These are phyloP conservation scores for Canis aureus DNA, from an alignment of 2,113 vertebrate species.

Conservation along the genomic window DNA sequence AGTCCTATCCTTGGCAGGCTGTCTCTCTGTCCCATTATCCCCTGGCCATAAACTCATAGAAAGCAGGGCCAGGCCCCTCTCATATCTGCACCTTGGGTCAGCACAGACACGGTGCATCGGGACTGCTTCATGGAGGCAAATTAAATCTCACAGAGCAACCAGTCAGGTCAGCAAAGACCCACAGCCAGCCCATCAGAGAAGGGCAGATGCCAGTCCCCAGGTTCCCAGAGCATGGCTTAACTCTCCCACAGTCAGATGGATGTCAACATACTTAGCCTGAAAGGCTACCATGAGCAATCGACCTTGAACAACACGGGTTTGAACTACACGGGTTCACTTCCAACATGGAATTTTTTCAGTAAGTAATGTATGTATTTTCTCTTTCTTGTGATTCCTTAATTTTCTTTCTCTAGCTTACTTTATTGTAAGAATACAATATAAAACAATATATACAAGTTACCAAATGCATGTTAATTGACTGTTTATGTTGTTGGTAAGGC, in stretches of 20 bases:
- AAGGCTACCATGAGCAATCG: background rate
- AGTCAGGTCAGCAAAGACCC: background rate
- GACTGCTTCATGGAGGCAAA: background rate
- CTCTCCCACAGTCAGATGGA: background rate
- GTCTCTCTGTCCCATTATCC: background rate
- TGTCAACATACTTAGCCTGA: background rate
- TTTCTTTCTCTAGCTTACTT: background rate
- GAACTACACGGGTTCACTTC: background rate
- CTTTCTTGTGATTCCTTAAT: background rate
- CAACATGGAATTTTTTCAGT: background rate
- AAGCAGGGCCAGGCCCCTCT: rapidly evolving
- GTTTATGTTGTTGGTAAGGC: background rate
- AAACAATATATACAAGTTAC: background rate
- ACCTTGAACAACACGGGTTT: background rate
- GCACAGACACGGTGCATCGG: rapidly evolving
- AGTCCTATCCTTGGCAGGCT: background rate
- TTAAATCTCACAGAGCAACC: background rate
- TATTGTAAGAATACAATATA: background rate
- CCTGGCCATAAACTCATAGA: background rate
- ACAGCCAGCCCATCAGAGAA: background rate
- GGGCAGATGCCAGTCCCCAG: background rate
- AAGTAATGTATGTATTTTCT: background rate
- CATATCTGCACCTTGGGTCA: background rate
- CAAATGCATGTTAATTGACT: background rate
- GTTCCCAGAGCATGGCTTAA: background rate